Evolutionary conservation across 1,140 invertebrate genomes (phyloP), one percentile per base, ranked within the genome.

Genomic region (Aphelinus certus): DNA sequence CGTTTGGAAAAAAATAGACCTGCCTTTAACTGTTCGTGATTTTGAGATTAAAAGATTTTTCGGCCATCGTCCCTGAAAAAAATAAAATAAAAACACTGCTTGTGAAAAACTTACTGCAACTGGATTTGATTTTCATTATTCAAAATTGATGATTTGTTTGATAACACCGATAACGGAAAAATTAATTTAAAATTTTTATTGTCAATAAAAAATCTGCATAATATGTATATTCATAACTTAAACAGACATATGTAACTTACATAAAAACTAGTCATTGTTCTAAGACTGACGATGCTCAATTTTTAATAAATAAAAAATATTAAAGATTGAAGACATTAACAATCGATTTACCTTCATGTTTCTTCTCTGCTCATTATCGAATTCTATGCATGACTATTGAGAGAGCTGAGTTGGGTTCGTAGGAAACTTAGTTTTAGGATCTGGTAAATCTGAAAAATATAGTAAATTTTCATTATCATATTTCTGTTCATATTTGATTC

Each of bases 1-100:
- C 79, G 71, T 43, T 60, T 86, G 42, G 77, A 82, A 71, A 76
- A 53, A 26, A 66, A 81, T 2, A 79, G 78, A 64, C 46, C 63
- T 26, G 58, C 79, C 63, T 71, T 70, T 7, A 1, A 53, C 0
- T 87, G 85, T 77, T 71, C 73, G 3, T 68, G 46, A 58, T 42
- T 49, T 48, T 47, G 7, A 48, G 4, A 43, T 43, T 7, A 62
- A 62, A 7, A 48, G 10, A 63, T 63, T 48, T 47, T 47, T 3
- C 43, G 47, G 46, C 2, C 46, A 63, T 63, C 43, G 7, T 63
- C 61, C 46, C 46, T 63, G 3, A 47, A 1, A 43, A 60, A 60
- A 26, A 26, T 26, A 26, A 26, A 26, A 26, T 26, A 26, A 26
- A 26, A 26, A 26, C 26, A 26, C 26, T 26, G 26, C 26, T 26